These are phyloP conservation scores for Anarhynchus alexandrinus DNA, from an alignment of 2,113 vertebrate species.

Conservation along the genomic window DNA sequence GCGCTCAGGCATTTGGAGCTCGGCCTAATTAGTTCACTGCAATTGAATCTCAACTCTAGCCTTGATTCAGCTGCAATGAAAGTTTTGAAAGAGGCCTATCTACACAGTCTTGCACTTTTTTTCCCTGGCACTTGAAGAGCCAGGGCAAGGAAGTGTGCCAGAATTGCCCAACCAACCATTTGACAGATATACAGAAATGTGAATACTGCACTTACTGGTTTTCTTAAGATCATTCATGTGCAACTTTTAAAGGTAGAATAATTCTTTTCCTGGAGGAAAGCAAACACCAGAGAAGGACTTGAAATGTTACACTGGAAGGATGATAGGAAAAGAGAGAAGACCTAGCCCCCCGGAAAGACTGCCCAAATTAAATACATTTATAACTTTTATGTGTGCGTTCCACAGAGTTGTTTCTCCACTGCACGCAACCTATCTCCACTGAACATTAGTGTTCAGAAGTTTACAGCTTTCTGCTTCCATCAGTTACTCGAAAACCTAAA, in stretches of 20 bases:
- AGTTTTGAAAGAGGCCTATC: constrained; percentile 29
- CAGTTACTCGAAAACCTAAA: not conserved
- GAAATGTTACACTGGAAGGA: not conserved
- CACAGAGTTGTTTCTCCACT: not conserved
- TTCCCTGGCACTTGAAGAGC: not conserved
- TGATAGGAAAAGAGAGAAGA: not conserved
- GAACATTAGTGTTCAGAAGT: not conserved
- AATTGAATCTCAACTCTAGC: constrained; percentile 36
- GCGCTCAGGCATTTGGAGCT: not conserved
- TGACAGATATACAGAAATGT: not conserved
- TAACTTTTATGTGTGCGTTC: not conserved
- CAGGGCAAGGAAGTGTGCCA: not conserved
- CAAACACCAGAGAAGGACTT: not conserved
- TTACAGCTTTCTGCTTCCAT: not conserved
- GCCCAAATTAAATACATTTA: not conserved
- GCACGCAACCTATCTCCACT: not conserved
- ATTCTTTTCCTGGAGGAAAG: constrained; percentile 11
- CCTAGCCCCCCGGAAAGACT: not conserved
- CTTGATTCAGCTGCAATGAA: constrained; percentile 1
- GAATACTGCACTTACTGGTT: not conserved
- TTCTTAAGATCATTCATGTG: constrained; percentile 6
- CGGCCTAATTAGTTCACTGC: constrained; percentile 54
- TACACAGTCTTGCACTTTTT: not conserved
- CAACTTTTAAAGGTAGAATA: not conserved
- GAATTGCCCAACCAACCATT: constrained; percentile 26